Evolutionary conservation across 2,888 invertebrate species (phyloP).

Genomic region (Drosophila meridiana): DNA sequence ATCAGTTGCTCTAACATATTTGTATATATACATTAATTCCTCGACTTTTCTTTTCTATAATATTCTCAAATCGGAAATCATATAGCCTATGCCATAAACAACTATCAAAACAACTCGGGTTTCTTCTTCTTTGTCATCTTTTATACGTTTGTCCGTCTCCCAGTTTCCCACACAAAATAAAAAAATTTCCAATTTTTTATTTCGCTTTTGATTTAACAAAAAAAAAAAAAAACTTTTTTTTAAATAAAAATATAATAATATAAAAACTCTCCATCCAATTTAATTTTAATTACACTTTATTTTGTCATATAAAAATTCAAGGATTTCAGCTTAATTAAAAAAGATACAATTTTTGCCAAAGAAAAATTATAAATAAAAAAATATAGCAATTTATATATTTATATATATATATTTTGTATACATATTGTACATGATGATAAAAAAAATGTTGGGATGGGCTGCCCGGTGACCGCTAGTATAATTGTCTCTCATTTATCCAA

Average conservation of each 20-base stretch:
- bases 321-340: slow-evolving; percentile 63
- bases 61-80: slow-evolving; percentile 15
- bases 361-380: slow-evolving; percentile 35
- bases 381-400: slow-evolving; percentile 68
- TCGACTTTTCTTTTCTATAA: neutral
- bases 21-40: slow-evolving; percentile 19
- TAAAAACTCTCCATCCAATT: slow-evolving; percentile 53
- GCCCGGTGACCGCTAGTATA: slow-evolving; percentile 86
- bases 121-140: slow-evolving; percentile 30
- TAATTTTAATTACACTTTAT: slow-evolving; percentile 67
- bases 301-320: slow-evolving; percentile 59
- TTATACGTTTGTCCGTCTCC: slow-evolving; percentile 63
- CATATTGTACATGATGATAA: slow-evolving; percentile 81
- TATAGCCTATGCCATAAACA: slow-evolving; percentile 34
- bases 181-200: slow-evolving; percentile 15
- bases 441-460: slow-evolving; percentile 86
- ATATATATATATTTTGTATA: slow-evolving; percentile 74
- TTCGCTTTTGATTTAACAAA: slow-evolving; percentile 38
- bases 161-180: slow-evolving; percentile 28
- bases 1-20: neutral
- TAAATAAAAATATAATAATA: slow-evolving; percentile 45
- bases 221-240: slow-evolving; percentile 31
- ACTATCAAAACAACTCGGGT: slow-evolving; percentile 21
- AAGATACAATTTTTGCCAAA: slow-evolving; percentile 29
- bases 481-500: slow-evolving; percentile 82